A percentile compares a stretch with the other conserved stretches of the same genome.
phyloP scores from a whole-genome alignment of 1,140 invertebrate species.

The Plodia interpunctella region DNA sequence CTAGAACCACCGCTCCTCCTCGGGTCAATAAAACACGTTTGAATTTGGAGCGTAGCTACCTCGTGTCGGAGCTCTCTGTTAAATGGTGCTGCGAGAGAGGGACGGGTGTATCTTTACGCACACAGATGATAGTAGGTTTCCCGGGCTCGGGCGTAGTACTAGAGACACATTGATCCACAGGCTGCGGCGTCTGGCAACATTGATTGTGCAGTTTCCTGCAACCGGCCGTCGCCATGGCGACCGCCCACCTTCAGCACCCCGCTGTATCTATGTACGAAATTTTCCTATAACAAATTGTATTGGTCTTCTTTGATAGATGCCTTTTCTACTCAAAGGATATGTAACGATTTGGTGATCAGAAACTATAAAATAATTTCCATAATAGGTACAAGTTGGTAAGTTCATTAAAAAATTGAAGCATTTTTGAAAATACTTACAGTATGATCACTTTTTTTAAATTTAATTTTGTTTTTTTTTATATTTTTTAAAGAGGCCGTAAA shows the following conservation, averaged over 20 bases:
- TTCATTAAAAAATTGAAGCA: too few relatives aligned
- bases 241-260: slow-evolving; percentile 59
- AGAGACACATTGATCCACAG: slow-evolving; percentile 76
- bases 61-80: slow-evolving; percentile 34
- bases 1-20: slow-evolving; percentile 30
- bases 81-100: slow-evolving; percentile 34
- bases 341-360: slow-evolving; percentile 12
- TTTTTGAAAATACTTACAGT: too few relatives aligned
- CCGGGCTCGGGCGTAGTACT: slow-evolving; percentile 71
- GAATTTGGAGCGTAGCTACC: slow-evolving; percentile 13
- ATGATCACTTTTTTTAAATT: too few relatives aligned
- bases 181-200: slow-evolving; percentile 67
- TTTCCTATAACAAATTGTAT: slow-evolving; percentile 48
- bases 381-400: too few relatives aligned
- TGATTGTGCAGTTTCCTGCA: slow-evolving; percentile 75
- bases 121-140: slow-evolving; percentile 53
- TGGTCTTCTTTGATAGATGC: slow-evolving; percentile 39
- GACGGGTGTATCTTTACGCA: slow-evolving; percentile 29
- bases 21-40: background rate
- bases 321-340: background rate
- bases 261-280: slow-evolving; percentile 34
- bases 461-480: too few relatives aligned
- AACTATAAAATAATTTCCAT: slow-evolving; percentile 9
- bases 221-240: slow-evolving; percentile 59
- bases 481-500: too few relatives aligned